Evolutionary conservation across 2,797 vertebrate genomes (phyloP), one percentile per base, ranked within the genome.

Genomic region (Allobates femoralis): DNA sequence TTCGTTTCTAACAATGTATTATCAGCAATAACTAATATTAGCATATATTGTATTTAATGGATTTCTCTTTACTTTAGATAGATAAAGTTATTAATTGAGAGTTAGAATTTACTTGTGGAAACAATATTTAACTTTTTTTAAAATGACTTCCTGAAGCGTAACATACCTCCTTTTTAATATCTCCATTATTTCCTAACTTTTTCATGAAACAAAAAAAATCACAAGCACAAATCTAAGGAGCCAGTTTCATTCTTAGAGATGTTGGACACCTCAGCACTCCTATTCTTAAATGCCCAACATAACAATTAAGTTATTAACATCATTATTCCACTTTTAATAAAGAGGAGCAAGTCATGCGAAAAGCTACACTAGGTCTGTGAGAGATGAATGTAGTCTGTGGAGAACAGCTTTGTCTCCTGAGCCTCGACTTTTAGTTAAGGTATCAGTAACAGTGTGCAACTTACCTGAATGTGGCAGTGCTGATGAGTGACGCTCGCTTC

Each of bases 401-500:
- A 84, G 50, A 78, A 21, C 21, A 76, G 56, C 41, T 15, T n/a
- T 16, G 28, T 30, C 56, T 11, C 23, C 30, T 14, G 7, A 30
- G 50, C 37, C 32, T 41, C n/a, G 15, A 41, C 26, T 46, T 80
- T 7, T 73, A 60, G 62, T 56, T 34, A 34, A 74, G 51, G 76
- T 79, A 78, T 79, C 69, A 88, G 80, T 11, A 58, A 30, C 67
- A 74, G 11, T 50, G 30, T 74, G 58, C 21, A n/a, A 85, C 87
- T 88, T 71, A 88, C 87, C 87, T 88, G 83, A 53, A 85, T 81
- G 83, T 88, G 83, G 87, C 87, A 77, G 78, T 77, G 69, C 83
- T 77, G 87, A 85, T 88, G 87, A 85, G 78, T 81, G 87, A 81
- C 79, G 83, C 34, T 88, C 50, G 71, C 78, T 81, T 80, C 87